Evolutionary conservation across 1,140 invertebrate species (phyloP).

Genomic region (Mercenaria mercenaria): DNA sequence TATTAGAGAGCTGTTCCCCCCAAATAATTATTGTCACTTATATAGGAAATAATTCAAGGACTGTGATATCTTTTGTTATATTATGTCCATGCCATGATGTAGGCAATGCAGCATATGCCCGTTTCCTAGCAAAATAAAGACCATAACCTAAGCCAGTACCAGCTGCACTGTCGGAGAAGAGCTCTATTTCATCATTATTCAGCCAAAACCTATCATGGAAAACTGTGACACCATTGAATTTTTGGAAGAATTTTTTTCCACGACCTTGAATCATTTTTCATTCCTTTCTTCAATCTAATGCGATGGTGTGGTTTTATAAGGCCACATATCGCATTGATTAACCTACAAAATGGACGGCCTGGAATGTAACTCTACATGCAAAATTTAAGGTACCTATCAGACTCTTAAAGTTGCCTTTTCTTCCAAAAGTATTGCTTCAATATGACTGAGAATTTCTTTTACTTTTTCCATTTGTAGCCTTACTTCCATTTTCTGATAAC

Average conservation of each 20-base stretch:
- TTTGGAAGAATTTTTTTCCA: not conserved
- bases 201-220: slow-evolving; percentile 50
- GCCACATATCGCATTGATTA: slow-evolving; percentile 33
- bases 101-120: not conserved
- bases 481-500: slow-evolving; percentile 54
- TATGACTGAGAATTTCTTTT: slow-evolving; percentile 7
- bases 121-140: slow-evolving; percentile 15
- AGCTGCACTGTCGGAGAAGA: not conserved
- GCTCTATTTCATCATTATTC: not conserved
- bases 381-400: not conserved
- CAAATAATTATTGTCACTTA: slow-evolving; percentile 34
- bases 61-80: slow-evolving; percentile 11
- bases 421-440: not conserved
- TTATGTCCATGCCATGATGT: not conserved
- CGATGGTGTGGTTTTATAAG: not conserved
- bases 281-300: not conserved
- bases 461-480: slow-evolving; percentile 32
- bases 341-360: not conserved
- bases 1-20: slow-evolving; percentile 2
- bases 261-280: not conserved
- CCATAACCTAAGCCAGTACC: slow-evolving; percentile 4
- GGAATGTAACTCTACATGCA: not conserved
- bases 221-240: not conserved
- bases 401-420: not conserved
- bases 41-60: slow-evolving; percentile 37